phyloP scores from a whole-genome alignment of 2,113 vertebrate genomes.

The Phalacrocorax brasilianus region DNA sequence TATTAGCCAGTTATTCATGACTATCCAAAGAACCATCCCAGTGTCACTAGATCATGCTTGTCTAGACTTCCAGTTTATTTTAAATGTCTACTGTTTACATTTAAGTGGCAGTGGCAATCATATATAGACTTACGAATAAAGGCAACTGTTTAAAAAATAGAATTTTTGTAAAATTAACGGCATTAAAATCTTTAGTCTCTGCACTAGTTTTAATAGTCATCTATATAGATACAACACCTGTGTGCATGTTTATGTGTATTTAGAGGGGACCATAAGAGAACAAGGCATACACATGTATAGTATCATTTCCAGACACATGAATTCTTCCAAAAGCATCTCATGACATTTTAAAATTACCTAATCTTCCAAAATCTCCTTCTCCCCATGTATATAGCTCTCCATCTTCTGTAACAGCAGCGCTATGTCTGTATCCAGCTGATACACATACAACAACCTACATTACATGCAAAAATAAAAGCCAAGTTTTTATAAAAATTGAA shows the following conservation, averaged over 20 bases:
- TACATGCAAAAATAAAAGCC: neutral
- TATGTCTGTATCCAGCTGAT: conserved; percentile 85
- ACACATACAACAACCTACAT: conserved; percentile 83
- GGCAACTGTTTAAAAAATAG: neutral
- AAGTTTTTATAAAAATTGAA: neutral
- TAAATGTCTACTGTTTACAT: neutral
- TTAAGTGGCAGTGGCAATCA: neutral
- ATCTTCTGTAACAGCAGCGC: conserved; percentile 85
- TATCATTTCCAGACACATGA: neutral
- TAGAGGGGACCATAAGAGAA: neutral
- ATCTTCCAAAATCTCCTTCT: conserved; percentile 86
- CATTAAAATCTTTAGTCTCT: neutral
- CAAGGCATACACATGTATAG: neutral
- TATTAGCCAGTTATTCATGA: neutral
- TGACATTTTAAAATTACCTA: conserved; percentile 71
- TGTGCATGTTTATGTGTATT: neutral
- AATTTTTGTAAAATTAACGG: neutral
- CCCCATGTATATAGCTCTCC: conserved; percentile 86
- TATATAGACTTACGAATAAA: neutral
- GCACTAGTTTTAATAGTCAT: neutral
- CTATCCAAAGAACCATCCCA: neutral
- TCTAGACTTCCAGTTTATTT: neutral
- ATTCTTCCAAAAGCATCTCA: neutral
- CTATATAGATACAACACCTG: neutral
- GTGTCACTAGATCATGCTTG: neutral